Percentiles rank a stretch among this genome's conserved stretches.
phyloP scores from a whole-genome alignment of 2,113 vertebrate species.

The Zootoca vivipara region DNA sequence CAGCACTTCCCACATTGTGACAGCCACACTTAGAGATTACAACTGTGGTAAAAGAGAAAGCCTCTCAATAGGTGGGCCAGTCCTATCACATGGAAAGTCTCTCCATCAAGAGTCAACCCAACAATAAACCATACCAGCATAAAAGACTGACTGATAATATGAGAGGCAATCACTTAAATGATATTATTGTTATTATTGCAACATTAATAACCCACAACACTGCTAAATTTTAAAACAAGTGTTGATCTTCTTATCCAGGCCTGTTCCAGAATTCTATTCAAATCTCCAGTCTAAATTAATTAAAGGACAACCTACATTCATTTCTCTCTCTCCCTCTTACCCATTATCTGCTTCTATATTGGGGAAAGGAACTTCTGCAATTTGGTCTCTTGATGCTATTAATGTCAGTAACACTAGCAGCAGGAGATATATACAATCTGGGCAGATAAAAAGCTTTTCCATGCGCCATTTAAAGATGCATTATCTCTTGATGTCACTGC shows the following conservation, averaged over 20 bases:
- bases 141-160: too few relatives aligned
- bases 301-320: neutral
- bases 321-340: neutral
- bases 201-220: too few relatives aligned
- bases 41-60: too few relatives aligned
- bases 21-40: too few relatives aligned
- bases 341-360: neutral
- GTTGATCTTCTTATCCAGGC: neutral
- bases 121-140: too few relatives aligned
- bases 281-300: neutral
- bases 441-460: conserved; percentile 2
- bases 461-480: neutral
- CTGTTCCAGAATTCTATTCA: neutral
- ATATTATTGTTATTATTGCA: too few relatives aligned
- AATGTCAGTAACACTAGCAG: neutral
- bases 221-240: neutral
- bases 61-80: too few relatives aligned
- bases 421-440: neutral
- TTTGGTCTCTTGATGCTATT: neutral
- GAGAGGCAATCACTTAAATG: too few relatives aligned
- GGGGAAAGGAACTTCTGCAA: neutral
- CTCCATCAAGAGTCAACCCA: too few relatives aligned
- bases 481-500: neutral
- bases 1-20: too few relatives aligned
- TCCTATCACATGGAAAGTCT: too few relatives aligned